Evolutionary conservation across 2,888 invertebrate species (phyloP), one percentile per base, ranked within the genome.

Genomic region (Drosophila multiciliata): DNA sequence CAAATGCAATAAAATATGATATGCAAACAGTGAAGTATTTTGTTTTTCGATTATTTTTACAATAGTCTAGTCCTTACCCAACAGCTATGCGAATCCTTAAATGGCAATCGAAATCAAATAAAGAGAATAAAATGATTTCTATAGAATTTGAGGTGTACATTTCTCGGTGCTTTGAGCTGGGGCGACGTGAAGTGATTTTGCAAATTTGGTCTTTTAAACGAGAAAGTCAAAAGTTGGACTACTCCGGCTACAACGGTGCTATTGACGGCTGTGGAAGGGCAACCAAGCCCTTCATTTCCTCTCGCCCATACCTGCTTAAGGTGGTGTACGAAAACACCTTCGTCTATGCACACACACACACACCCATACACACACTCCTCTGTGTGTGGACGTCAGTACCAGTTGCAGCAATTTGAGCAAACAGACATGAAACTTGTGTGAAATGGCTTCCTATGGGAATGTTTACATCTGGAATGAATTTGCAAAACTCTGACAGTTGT

Each of bases 381-480:
- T 33, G 40, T 23, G 33, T 67, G 70, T 40, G 66, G 63, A 80
- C 67, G 81, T 85, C 86, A 74, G 87, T 53, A 72, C 63, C 87
- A 87, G 82, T 84, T 81, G 87, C 59, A 85, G 88, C 78, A 67
- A 80, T 66, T 78, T 80, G 78, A 71, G 75, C 76, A 85, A 85
- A 87, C 84, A 85, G 75, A 87, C 80, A 85, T 78, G 80, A 82
- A 84, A 85, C 78, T 87, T 87, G 75, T 75, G 75, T 80, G 76
- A 83, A 87, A 83, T 80, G 75, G 80, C 75, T 87, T 87, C 86
- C 84, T 83, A 75, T 87, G 84, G 78, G 84, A 85, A 87, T 83
- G 78, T 85, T 87, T 83, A 85, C 84, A 85, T 82, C 84, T 85
- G 84, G 80, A 85, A 83, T 87, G 84, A 85, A 87, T 84, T 87